Percentiles rank a stretch among this genome's conserved stretches.
Evolutionary conservation across 2,888 invertebrate species (phyloP).

Genomic region (Melinopterus prodromus): DNA sequence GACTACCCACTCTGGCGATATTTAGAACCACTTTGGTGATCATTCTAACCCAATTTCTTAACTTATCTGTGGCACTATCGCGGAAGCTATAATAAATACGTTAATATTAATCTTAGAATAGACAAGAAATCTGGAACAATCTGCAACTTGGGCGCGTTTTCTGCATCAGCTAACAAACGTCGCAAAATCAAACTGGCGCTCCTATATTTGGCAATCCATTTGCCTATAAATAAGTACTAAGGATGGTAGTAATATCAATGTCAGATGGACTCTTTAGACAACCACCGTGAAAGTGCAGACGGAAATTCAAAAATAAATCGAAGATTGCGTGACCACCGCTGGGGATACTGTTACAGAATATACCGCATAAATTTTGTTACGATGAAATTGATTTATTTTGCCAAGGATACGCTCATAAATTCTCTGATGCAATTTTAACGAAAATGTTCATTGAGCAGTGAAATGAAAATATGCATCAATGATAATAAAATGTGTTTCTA

Average conservation of each 20-base stretch:
- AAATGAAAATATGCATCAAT: background rate
- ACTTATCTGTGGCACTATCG: background rate
- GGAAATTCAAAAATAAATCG: background rate
- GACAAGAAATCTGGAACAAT: background rate
- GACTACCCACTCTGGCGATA: background rate
- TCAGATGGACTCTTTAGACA: constrained; percentile 11
- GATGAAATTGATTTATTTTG: background rate
- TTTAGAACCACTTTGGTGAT: background rate
- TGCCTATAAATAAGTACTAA: constrained; percentile 34
- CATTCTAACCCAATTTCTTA: background rate
- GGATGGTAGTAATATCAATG: constrained; percentile 29
- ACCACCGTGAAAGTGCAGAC: background rate
- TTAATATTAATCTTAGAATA: background rate
- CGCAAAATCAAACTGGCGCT: constrained; percentile 25
- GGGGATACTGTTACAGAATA: background rate
- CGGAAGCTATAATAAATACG: background rate
- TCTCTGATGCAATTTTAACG: background rate
- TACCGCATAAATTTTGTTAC: background rate
- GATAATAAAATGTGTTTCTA: background rate
- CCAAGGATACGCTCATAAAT: background rate
- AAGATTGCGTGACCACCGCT: background rate
- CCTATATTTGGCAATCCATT: constrained; percentile 45
- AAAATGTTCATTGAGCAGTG: background rate
- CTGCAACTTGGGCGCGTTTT: constrained; percentile 7
- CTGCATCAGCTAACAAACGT: constrained; percentile 6